A percentile compares a stretch with the other conserved stretches of the same genome.
Conservation (phyloP, 2,113 vertebrate species). For the Chaetodon trifascialis region DNA sequence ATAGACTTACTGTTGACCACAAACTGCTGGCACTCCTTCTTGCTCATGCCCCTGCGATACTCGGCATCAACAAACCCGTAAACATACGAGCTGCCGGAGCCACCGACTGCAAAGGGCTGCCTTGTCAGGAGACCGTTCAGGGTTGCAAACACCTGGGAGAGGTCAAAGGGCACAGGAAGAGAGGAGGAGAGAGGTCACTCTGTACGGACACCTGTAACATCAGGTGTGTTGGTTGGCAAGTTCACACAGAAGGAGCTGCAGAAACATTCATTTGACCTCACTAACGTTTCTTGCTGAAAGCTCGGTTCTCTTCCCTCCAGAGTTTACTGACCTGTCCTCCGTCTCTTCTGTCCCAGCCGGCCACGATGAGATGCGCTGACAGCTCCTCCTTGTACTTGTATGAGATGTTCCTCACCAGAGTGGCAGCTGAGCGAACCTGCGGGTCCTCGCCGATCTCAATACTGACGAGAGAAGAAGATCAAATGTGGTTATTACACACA, state of each 20-base stretch:
- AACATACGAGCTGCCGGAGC: constrained; percentile 89
- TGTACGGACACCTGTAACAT: not conserved
- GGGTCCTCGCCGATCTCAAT: constrained; percentile 86
- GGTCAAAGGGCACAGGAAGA: constrained; percentile 11
- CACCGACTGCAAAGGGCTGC: constrained; percentile 88
- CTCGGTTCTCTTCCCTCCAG: not conserved
- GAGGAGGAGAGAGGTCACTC: not conserved
- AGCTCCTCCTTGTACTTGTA: constrained; percentile 92
- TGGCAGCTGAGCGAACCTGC: constrained; percentile 87
- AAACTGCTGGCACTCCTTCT: constrained; percentile 85
- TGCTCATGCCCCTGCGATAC: constrained; percentile 84
- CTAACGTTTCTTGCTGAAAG: not conserved
- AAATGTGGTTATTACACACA: not conserved
- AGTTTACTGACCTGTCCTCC: constrained; percentile 87
- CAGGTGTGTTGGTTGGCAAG: too few species aligned
- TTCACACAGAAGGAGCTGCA: not conserved
- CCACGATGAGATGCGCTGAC: constrained; percentile 89
- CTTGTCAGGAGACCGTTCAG: constrained; percentile 86
- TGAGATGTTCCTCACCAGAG: constrained; percentile 87
- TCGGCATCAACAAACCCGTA: constrained; percentile 90
- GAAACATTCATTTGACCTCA: not conserved
- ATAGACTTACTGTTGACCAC: constrained; percentile 84
- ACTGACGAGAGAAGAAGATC: constrained; percentile 66
- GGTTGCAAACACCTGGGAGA: constrained; percentile 87
- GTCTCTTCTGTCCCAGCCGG: constrained; percentile 87